phyloP scores from a whole-genome alignment of 2,797 vertebrate genomes.

The Anguilla anguilla region DNA sequence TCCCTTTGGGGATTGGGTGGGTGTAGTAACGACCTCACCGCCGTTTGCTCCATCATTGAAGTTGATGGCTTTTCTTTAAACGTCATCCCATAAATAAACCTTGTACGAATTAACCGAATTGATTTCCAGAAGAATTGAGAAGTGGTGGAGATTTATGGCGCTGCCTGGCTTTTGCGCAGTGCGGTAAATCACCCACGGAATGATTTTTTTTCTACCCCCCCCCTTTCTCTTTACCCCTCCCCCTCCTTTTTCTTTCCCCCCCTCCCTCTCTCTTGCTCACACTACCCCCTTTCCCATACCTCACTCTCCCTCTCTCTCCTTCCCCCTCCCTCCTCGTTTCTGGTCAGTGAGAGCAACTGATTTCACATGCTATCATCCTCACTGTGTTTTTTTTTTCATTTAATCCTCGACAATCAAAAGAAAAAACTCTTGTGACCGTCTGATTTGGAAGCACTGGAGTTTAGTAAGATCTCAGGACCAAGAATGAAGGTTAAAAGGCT shows the following conservation, averaged over 20 bases:
- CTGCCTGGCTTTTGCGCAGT: constrained; percentile 46
- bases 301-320: constrained; percentile 1
- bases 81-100: constrained; percentile 67
- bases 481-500: constrained; percentile 21
- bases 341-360: constrained; percentile 34
- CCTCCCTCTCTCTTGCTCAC: background rate
- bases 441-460: constrained; percentile 15
- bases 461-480: constrained; percentile 19
- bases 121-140: constrained; percentile 64
- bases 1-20: background rate
- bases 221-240: constrained; percentile 22
- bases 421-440: background rate
- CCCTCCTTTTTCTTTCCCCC: background rate
- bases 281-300: background rate
- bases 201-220: constrained; percentile 55
- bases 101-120: constrained; percentile 62
- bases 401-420: background rate
- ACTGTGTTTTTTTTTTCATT: background rate
- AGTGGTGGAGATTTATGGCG: constrained; percentile 64
- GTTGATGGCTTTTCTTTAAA: constrained; percentile 58
- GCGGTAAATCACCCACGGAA: constrained; percentile 59
- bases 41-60: constrained; percentile 46
- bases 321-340: background rate
- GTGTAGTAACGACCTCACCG: constrained; percentile 42
- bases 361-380: constrained; percentile 16